Percentiles rank a stretch among this genome's conserved stretches.
phyloP scores from a whole-genome alignment of 2,113 vertebrate species.

The Serinus canaria region DNA sequence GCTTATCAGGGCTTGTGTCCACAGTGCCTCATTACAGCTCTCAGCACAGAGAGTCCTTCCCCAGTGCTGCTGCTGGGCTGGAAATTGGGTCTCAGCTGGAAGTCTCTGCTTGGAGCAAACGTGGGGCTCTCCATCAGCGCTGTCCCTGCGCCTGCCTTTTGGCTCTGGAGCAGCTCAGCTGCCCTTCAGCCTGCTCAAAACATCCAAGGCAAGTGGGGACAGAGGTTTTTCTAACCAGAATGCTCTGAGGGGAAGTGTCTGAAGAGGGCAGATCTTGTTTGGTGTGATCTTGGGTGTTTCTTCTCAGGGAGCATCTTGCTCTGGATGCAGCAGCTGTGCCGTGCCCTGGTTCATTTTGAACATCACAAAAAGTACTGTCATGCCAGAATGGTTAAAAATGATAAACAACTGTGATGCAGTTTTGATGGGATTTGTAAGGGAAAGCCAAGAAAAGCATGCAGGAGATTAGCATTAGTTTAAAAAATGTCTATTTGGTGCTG shows the following conservation, averaged over 20 bases:
- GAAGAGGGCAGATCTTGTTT: neutral
- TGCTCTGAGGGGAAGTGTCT: neutral
- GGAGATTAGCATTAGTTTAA: neutral
- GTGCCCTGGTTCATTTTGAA: neutral
- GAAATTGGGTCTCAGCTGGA: constrained; percentile 25
- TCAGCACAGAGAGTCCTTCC: neutral
- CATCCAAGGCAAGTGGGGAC: neutral
- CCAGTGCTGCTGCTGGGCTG: neutral
- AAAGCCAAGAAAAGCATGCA: neutral
- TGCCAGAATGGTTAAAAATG: neutral
- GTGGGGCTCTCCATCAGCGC: neutral
- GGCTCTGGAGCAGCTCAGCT: neutral
- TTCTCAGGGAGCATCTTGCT: neutral
- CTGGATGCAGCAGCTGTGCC: neutral
- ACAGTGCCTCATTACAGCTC: neutral
- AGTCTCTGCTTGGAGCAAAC: neutral
- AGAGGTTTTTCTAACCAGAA: neutral
- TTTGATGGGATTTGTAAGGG: neutral
- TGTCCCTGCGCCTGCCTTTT: neutral
- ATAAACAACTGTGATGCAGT: neutral
- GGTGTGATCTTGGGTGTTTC: neutral
- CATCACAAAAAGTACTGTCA: neutral
- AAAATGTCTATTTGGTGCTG: neutral
- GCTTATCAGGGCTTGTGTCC: neutral
- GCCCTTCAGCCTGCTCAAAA: neutral